phyloP scores from a whole-genome alignment of 2,113 vertebrate genomes.

The Daubentonia madagascariensis region DNA sequence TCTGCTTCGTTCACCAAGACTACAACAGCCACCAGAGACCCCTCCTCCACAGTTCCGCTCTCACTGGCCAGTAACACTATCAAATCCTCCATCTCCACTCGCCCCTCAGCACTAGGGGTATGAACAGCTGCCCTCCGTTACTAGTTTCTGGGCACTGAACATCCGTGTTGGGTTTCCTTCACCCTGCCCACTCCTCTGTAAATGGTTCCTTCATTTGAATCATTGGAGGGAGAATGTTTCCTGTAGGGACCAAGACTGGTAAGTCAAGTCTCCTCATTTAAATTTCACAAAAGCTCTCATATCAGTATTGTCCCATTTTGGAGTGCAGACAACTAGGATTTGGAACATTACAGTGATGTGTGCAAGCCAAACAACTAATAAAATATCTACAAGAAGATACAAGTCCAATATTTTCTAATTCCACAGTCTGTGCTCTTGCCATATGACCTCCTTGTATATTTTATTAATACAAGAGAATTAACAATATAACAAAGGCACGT shows the following conservation, averaged over 20 bases:
- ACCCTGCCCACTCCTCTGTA: background rate
- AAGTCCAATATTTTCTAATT: background rate
- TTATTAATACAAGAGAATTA: background rate
- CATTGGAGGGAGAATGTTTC: background rate
- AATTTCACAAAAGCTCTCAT: background rate
- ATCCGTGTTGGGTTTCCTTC: background rate
- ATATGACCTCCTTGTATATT: background rate
- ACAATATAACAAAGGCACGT: background rate
- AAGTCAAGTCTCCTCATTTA: background rate
- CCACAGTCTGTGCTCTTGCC: background rate
- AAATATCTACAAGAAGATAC: background rate
- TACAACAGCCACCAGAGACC: background rate
- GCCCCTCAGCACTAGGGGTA: too few species aligned
- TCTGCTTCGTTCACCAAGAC: background rate
- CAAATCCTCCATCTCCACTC: background rate
- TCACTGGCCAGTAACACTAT: background rate
- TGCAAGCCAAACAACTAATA: background rate
- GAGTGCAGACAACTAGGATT: background rate
- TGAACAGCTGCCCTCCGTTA: background rate
- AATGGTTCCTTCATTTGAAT: background rate
- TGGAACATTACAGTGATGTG: background rate
- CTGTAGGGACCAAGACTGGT: background rate
- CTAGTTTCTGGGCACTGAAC: background rate
- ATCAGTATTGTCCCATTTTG: background rate
- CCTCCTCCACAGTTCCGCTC: background rate